Conservation (phyloP, 1,140 invertebrate genomes). For the Eumaeus atala region DNA sequence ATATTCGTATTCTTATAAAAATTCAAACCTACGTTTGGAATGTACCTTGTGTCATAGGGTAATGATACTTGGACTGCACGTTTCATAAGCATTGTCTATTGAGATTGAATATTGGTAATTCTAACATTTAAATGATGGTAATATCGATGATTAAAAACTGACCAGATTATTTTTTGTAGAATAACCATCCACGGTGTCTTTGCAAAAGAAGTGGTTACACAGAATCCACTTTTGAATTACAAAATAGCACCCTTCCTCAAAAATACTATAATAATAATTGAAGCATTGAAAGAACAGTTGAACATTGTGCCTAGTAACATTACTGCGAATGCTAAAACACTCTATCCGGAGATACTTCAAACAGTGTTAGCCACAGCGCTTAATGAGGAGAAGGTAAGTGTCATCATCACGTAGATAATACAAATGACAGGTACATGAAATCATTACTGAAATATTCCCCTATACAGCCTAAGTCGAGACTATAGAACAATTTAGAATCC, state of each 20-base stretch:
- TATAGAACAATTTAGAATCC: too few species aligned
- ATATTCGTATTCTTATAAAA: too few species aligned
- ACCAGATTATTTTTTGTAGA: conserved; percentile 31
- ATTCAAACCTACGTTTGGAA: too few species aligned
- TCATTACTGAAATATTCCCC: too few species aligned
- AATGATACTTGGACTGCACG: too few species aligned
- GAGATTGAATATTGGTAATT: too few species aligned
- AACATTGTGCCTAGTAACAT: conserved; percentile 32
- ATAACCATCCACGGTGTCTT: conserved; percentile 64
- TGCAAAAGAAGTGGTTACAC: conserved; percentile 63
- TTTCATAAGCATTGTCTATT: too few species aligned
- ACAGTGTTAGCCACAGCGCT: conserved; percentile 47
- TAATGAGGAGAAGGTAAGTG: conserved; percentile 59
- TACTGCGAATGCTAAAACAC: conserved; percentile 31
- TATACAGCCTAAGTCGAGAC: too few species aligned
- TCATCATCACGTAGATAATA: background rate
- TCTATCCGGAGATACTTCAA: conserved; percentile 43
- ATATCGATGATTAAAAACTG: too few species aligned
- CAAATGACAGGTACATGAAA: too few species aligned
- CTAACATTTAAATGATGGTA: too few species aligned
- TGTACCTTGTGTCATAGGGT: too few species aligned
- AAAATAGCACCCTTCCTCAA: conserved; percentile 55
- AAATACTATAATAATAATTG: conserved; percentile 37
- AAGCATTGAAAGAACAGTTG: conserved; percentile 47
- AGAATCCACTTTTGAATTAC: conserved; percentile 56